Evolutionary conservation across 2,797 vertebrate genomes (phyloP).

Genomic region (Aselliscus stoliczkanus): DNA sequence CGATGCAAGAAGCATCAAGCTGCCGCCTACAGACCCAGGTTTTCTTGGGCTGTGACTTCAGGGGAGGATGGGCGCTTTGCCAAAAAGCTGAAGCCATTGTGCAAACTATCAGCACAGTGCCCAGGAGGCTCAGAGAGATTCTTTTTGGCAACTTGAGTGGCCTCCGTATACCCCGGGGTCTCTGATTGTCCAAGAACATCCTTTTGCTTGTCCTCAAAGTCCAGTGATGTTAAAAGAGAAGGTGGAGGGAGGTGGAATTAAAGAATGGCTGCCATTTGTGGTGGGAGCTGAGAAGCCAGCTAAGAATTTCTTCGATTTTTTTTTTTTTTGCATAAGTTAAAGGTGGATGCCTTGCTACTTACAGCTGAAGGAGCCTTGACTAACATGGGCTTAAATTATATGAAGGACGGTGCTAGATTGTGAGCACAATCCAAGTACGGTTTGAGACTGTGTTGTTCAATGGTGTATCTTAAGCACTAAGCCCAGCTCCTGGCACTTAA

Average conservation of each 20-base stretch:
- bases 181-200: neutral
- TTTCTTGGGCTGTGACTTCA: neutral
- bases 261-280: neutral
- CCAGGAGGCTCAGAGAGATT: neutral
- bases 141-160: neutral
- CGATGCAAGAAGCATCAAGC: neutral
- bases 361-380: neutral
- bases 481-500: neutral
- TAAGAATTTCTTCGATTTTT: neutral
- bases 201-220: neutral
- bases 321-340: neutral
- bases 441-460: neutral
- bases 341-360: neutral
- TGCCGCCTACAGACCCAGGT: fast-evolving
- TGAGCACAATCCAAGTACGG: neutral
- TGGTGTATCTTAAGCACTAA: neutral
- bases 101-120: neutral
- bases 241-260: neutral
- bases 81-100: neutral
- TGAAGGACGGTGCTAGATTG: neutral
- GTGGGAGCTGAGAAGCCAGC: neutral
- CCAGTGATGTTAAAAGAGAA: neutral
- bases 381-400: neutral
- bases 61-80: fast-evolving
- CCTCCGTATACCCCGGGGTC: neutral